These are phyloP conservation scores for Oxycera nigricornis DNA, from an alignment of 2,888 invertebrate species.

Conservation along the genomic window DNA sequence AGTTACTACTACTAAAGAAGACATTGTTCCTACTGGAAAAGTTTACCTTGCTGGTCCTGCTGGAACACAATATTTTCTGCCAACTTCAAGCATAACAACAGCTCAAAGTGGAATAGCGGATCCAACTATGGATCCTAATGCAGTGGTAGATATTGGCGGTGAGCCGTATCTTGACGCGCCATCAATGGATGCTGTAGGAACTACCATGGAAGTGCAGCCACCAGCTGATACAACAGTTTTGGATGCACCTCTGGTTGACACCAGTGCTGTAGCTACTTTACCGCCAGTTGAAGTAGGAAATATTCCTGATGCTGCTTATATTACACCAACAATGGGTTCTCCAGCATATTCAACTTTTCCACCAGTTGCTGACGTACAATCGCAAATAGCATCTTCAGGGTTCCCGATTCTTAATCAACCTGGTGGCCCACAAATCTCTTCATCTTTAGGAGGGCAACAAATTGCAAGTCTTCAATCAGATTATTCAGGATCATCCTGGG, in stretches of 20 bases:
- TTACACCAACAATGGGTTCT: not conserved
- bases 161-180: conserved; percentile 9
- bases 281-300: conserved; percentile 2
- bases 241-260: not conserved
- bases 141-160: not conserved
- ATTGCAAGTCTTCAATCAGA: too few relatives aligned
- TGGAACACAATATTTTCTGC: not conserved
- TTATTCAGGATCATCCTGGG: too few relatives aligned
- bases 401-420: too few relatives aligned
- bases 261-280: conserved; percentile 12
- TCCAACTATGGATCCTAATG: not conserved
- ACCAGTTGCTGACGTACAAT: not conserved
- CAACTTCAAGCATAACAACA: not conserved
- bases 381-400: too few relatives aligned
- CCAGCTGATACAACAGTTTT: not conserved
- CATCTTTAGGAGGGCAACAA: too few relatives aligned
- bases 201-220: not conserved
- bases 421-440: too few relatives aligned
- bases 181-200: not conserved
- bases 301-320: not conserved
- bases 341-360: not conserved
- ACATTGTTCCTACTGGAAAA: not conserved
- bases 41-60: not conserved
- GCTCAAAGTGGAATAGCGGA: not conserved
- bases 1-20: not conserved